Evolutionary conservation across 2,888 invertebrate genomes (phyloP).

Genomic region (Phorcus lineatus): DNA sequence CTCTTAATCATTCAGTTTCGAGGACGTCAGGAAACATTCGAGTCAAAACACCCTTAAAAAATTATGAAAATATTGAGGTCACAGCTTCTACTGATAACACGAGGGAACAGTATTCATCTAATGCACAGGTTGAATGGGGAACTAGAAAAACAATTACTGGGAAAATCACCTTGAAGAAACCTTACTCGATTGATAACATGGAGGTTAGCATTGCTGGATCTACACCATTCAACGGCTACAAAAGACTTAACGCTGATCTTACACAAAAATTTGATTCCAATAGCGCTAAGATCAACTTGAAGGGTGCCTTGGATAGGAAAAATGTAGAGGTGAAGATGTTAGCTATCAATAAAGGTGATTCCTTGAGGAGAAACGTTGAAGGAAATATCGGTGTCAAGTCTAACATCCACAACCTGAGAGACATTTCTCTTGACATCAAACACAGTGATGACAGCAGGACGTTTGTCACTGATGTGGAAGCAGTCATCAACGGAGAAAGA

Average conservation of each 20-base stretch:
- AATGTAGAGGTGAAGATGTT: neutral
- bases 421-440: conserved; percentile 14
- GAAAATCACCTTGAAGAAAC: conserved; percentile 31
- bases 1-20: too few species aligned
- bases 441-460: conserved; percentile 41
- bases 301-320: neutral
- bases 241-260: conserved; percentile 33
- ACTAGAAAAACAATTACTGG: neutral
- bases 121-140: neutral
- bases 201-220: conserved; percentile 44
- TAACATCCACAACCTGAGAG: conserved; percentile 28
- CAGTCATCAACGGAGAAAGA: conserved; percentile 36
- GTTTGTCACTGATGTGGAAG: conserved; percentile 15
- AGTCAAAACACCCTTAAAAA: conserved; percentile 38
- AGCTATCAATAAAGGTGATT: neutral
- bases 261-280: neutral
- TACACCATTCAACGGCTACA: conserved; percentile 51
- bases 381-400: conserved; percentile 50
- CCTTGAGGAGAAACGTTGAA: conserved; percentile 35
- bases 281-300: neutral
- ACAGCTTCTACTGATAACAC: neutral
- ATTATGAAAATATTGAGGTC: neutral
- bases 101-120: neutral
- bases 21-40: conserved; percentile 26
- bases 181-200: conserved; percentile 44